These are phyloP conservation scores for Aeoliscus strigatus DNA, from an alignment of 2,797 vertebrate genomes.

Conservation along the genomic window DNA sequence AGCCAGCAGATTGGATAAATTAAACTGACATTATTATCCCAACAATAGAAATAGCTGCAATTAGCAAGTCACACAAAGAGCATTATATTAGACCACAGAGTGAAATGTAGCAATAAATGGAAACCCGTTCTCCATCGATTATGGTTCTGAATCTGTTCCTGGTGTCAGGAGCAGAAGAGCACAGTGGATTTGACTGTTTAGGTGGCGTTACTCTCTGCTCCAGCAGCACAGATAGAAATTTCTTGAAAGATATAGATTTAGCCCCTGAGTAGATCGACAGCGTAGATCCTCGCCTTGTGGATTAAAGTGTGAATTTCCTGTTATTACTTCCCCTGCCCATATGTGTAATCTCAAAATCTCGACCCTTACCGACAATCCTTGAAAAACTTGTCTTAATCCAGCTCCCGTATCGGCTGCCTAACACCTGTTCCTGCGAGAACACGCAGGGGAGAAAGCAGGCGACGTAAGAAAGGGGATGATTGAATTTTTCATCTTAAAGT, in stretches of 20 bases:
- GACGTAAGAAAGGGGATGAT: conserved; percentile 5
- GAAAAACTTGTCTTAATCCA: conserved; percentile 62
- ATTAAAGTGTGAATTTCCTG: conserved; percentile 64
- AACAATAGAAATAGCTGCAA: conserved; percentile 42
- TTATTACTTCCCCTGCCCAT: conserved; percentile 38
- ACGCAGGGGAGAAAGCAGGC: conserved; percentile 3
- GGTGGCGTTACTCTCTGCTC: conserved; percentile 40
- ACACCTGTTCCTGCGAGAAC: conserved; percentile 54
- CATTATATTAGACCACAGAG: conserved; percentile 9
- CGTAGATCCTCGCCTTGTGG: conserved; percentile 39
- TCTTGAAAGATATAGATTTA: conserved; percentile 30
- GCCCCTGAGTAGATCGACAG: conserved; percentile 16
- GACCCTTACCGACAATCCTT: conserved; percentile 48
- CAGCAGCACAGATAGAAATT: conserved; percentile 15
- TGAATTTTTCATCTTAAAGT: background rate
- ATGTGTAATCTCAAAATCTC: conserved; percentile 64
- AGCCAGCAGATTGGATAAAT: conserved; percentile 48
- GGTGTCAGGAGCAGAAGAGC: conserved; percentile 27
- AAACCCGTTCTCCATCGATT: conserved; percentile 5
- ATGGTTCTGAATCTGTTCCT: conserved; percentile 1
- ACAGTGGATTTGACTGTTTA: conserved; percentile 50
- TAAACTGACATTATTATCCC: conserved; percentile 47
- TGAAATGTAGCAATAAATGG: conserved; percentile 14
- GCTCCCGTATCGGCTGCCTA: conserved; percentile 36
- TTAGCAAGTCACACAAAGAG: conserved; percentile 20